Base-by-base conservation (phyloP, 2,888 invertebrate genomes). In the Morpho helenor region DNA sequence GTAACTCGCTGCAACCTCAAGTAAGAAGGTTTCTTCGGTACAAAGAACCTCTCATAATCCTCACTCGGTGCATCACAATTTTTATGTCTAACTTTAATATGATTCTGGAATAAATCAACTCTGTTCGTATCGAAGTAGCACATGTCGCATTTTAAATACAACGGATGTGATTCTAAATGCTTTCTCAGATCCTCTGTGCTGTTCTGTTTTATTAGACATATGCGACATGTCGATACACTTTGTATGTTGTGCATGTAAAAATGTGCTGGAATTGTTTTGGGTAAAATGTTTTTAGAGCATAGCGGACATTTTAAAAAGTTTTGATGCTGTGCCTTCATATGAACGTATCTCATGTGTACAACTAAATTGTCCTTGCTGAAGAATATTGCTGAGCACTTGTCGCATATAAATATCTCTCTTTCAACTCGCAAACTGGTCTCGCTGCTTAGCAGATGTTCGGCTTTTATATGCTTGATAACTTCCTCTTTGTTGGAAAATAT, bases 401-500 rank as follows among this genome's bases (percentile, higher is more conserved):
- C 66, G 6, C 87, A 87, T 0, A 84, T 64, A 56, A 68, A 87
- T 2, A 83, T 68, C 23, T 84, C 74, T 0, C 80, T 65, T 58
- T 84, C 80, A 0, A 87, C 64, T 0, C 76, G 55, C 0, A 52
- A 52, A 0, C 85, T 77, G 0, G 68, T 57, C 0, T 73, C 71
- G 0, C 80, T 69, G n/a, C 77, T 81, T 0, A 71, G 63, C 0
- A 87, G 61, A 23, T 87, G 87, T 0, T 66, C 53, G 0, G 63
- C 62, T 42, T 82, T 76, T 2, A 84, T 68, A 46, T 87, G 87
- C 0, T 63, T 43, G 0, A 75, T 1, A 0, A 87, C 59, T 0
- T 58, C 10, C 0, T 66, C 22, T 0, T 61, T 22, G n/a, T 61
- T 57, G 0, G 60, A 3, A 7, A 74, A 69, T 0, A 58, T 7